Evolutionary conservation across 2,113 vertebrate species (phyloP).

Genomic region (Hydrolagus affinis): DNA sequence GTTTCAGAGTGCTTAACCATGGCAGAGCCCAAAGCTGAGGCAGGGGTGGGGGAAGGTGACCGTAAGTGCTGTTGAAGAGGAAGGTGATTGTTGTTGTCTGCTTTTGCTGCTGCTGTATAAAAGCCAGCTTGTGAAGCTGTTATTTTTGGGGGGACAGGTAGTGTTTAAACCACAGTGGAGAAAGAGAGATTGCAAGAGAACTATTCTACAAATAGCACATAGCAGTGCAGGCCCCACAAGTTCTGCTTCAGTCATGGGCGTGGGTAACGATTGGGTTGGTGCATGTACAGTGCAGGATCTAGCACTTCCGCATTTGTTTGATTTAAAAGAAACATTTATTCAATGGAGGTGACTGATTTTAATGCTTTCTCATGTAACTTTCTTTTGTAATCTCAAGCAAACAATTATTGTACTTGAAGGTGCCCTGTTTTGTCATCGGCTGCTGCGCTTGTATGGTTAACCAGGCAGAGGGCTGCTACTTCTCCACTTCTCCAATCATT

Average conservation of each 20-base stretch:
- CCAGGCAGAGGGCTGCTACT: no score
- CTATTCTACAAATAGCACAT: conserved; percentile 56
- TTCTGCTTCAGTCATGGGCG: conserved; percentile 76
- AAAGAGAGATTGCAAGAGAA: conserved; percentile 64
- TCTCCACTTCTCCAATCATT: no score
- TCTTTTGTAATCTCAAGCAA: conserved; percentile 92
- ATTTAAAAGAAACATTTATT: conserved; percentile 68
- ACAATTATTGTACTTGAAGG: conserved; percentile 99
- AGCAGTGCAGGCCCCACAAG: conserved; percentile 43
- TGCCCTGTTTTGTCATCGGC: conserved; percentile 90
- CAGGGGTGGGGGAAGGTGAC: no score
- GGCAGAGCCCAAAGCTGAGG: no score
- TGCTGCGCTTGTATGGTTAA: no score
- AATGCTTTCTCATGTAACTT: conserved; percentile 99
- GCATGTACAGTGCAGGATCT: conserved; percentile 77
- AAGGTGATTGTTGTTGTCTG: no score
- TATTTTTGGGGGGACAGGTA: conserved; percentile 62
- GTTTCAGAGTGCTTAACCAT: no score
- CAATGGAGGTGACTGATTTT: conserved; percentile 96
- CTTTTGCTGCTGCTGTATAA: no score
- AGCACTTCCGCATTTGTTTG: conserved; percentile 92
- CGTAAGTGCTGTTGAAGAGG: no score
- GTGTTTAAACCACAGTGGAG: conserved; percentile 52
- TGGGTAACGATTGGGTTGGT: conserved; percentile 83
- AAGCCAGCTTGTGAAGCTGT: conserved; percentile 64